A percentile compares a stretch with the other conserved stretches of the same genome.
Conservation (phyloP, 2,797 vertebrate species). For the Onychomys torridus region DNA sequence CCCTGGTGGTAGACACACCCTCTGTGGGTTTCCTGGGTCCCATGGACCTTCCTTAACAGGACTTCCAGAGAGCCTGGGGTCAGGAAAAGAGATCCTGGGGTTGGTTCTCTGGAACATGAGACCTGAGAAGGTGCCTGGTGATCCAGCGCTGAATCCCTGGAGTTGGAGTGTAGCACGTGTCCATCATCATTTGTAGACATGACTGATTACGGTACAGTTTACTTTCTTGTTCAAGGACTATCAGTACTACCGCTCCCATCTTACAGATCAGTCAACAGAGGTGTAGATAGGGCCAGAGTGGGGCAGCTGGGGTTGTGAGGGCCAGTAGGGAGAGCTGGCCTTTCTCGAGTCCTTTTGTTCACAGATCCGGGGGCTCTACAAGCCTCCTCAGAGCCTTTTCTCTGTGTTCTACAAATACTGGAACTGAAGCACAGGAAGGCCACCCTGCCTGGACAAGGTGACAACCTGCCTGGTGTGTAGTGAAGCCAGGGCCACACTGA, state of each 20-base stretch:
- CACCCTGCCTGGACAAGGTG: not conserved
- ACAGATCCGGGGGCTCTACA: not conserved
- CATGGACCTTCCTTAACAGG: too few relatives aligned
- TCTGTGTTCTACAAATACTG: not conserved
- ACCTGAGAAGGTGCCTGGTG: not conserved
- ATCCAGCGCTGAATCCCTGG: not conserved
- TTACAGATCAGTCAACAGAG: not conserved
- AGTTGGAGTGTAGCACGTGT: not conserved
- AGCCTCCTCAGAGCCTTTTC: not conserved
- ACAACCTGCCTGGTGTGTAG: not conserved
- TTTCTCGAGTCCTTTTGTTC: fast-evolving
- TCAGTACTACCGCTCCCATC: not conserved
- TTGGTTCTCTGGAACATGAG: not conserved
- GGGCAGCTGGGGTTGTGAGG: not conserved
- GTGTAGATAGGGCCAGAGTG: not conserved
- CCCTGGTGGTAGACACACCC: not conserved
- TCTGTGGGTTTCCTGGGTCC: not conserved
- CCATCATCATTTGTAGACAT: too few relatives aligned
- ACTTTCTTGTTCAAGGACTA: not conserved
- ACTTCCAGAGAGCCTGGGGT: not conserved
- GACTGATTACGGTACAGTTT: not conserved
- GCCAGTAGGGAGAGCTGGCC: not conserved
- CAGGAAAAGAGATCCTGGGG: not conserved
- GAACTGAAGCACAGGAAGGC: not conserved
- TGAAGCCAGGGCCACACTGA: not conserved